phyloP scores from a whole-genome alignment of 2,113 vertebrate species.

The Rhabdomys dilectus region DNA sequence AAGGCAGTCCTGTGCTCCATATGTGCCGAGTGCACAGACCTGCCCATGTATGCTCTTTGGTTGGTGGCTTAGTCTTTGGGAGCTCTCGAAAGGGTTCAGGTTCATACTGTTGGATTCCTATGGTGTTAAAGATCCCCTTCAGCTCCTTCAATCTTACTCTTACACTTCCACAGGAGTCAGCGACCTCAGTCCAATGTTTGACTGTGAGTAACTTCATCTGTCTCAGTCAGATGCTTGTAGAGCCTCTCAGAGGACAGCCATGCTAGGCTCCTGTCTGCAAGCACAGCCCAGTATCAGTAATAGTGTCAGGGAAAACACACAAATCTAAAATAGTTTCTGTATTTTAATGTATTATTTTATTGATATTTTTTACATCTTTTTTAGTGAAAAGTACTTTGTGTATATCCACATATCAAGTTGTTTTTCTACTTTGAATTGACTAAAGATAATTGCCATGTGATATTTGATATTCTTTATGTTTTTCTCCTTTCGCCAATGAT shows the following conservation, averaged over 20 bases:
- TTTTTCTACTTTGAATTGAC: not conserved
- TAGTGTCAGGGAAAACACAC: not conserved
- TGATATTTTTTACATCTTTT: not conserved
- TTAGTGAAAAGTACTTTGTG: not conserved
- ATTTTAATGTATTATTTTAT: not conserved
- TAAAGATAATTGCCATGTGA: not conserved
- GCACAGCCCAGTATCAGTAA: no score
- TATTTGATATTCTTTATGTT: slow-evolving; percentile 31
- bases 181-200: no score
- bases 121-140: not conserved
- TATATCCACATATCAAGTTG: not conserved
- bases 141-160: not conserved
- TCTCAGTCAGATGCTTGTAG: no score
- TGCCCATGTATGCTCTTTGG: not conserved
- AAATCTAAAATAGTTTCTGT: not conserved
- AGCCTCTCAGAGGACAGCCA: no score
- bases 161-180: not conserved
- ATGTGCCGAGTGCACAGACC: no score
- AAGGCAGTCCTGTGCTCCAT: no score
- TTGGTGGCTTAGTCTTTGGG: not conserved
- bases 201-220: no score
- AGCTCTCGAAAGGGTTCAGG: no score
- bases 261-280: no score
- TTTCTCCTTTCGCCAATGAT: not conserved
- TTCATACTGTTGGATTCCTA: not conserved